Percentiles rank a stretch among this genome's conserved stretches.
These are phyloP conservation scores for Chelon auratus DNA, from an alignment of 2,797 vertebrate genomes.

Conservation along the genomic window DNA sequence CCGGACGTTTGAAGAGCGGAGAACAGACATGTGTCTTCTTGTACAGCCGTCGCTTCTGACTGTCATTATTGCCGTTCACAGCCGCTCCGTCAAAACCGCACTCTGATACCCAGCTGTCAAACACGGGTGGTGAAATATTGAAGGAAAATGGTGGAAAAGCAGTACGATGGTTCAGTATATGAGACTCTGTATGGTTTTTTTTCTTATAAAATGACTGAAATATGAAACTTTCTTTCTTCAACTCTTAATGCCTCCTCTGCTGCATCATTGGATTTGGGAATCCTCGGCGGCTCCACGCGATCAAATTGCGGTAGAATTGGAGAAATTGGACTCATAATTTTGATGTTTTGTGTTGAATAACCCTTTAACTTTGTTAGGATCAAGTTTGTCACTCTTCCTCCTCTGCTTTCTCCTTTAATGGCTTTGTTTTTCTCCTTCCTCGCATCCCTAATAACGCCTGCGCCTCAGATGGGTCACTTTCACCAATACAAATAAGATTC, in stretches of 20 bases:
- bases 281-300: slow-evolving; percentile 59
- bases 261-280: slow-evolving; percentile 74
- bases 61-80: slow-evolving; percentile 82
- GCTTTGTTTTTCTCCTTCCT: slow-evolving; percentile 79
- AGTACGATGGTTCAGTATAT: slow-evolving; percentile 23
- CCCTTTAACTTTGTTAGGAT: slow-evolving; percentile 83
- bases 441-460: slow-evolving; percentile 86
- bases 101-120: slow-evolving; percentile 40
- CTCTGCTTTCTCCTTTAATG: slow-evolving; percentile 71
- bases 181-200: slow-evolving; percentile 24
- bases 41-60: slow-evolving; percentile 80
- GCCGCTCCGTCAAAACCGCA: slow-evolving; percentile 76
- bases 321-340: slow-evolving; percentile 84
- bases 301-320: slow-evolving; percentile 73
- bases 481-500: slow-evolving; percentile 98
- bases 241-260: slow-evolving; percentile 55
- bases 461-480: slow-evolving; percentile 91
- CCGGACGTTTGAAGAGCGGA: slow-evolving; percentile 82
- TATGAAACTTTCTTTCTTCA: slow-evolving; percentile 67
- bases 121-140: slow-evolving; percentile 26
- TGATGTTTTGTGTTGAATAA: slow-evolving; percentile 76
- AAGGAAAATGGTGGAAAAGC: slow-evolving; percentile 42
- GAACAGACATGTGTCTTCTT: slow-evolving; percentile 88
- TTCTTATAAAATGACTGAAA: slow-evolving; percentile 65
- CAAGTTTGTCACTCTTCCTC: slow-evolving; percentile 78